Percentiles rank a stretch among this genome's conserved stretches.
Conservation (phyloP, 2,113 vertebrate species). For the Hippopotamus amphibius region DNA sequence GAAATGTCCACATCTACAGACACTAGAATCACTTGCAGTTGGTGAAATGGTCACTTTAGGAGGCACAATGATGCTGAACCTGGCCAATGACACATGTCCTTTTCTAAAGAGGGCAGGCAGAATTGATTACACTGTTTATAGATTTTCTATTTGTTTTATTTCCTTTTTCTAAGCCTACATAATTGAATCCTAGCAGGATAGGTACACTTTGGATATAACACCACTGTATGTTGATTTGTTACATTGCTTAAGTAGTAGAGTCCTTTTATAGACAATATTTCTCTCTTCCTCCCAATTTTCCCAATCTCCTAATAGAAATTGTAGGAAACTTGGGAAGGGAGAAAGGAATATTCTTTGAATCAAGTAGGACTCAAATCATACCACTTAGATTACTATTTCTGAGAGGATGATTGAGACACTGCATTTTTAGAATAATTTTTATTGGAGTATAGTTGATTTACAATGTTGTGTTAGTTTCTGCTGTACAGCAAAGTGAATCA, state of each 20-base stretch:
- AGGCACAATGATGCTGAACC: background rate
- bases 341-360: background rate
- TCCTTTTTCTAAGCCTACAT: background rate
- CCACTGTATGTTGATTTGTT: background rate
- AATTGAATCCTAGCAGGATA: background rate
- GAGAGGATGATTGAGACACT: background rate
- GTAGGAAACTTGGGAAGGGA: background rate
- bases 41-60: background rate
- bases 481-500: too few species aligned
- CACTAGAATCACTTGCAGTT: background rate
- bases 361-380: background rate
- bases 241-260: background rate
- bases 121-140: background rate
- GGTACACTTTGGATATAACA: background rate
- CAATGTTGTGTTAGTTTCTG: background rate
- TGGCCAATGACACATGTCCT: background rate
- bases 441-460: too few species aligned
- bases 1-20: background rate
- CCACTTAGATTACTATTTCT: background rate
- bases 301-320: background rate
- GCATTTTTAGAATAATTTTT: too few species aligned
- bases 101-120: background rate
- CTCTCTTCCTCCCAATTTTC: background rate
- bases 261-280: background rate
- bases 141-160: background rate